Base-by-base conservation (phyloP, 1,140 invertebrate species). In the Daktulosphaira vitifoliae region DNA sequence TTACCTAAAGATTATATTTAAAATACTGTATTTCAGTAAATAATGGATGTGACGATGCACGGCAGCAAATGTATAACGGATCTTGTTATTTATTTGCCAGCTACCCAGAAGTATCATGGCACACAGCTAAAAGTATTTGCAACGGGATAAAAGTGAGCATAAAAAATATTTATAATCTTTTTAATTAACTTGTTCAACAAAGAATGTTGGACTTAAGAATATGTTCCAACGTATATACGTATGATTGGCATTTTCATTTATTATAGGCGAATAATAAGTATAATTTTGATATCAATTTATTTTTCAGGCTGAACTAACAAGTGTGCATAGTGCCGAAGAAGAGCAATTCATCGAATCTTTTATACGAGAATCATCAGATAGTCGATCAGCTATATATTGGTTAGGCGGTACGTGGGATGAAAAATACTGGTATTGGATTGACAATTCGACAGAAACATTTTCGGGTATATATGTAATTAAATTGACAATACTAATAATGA, bases 11-110 rank as follows among this genome's bases (percentile, higher is more conserved):
- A 16, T 74, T 69, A 71, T 68, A 44, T 74, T 9, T 74, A n/a
- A n/a, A n/a, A n/a, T n/a, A n/a, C n/a, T n/a, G n/a, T n/a, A n/a
- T 68, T 77, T 22, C 69, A 74, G 73, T 72, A 51, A 75, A 73
- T 3, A 73, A 76, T 65, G 81, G 84, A 66, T 86, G 84, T 70
- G 76, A 80, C 52, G 84, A 85, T 71, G 80, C 81, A 59, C 78
- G 83, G 29, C 79, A 83, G 65, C 77, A 80, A 42, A 77, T 81
- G 56, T 85, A 80, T 77, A 82, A 81, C 69, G 80, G 80, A 33
- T 79, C 80, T 39, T 88, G 86, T 71, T 88, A 87, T 74, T 77
- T 87, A 1, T 80, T 87, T 70, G 82, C 85, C 8, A 82, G 82
- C 42, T 86, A 84, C 70, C 85, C 85, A 6, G 81, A 83, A 72